Evolutionary conservation across 2,113 vertebrate species (phyloP), one percentile per base, ranked within the genome.

Genomic region (Electrona antarctica): DNA sequence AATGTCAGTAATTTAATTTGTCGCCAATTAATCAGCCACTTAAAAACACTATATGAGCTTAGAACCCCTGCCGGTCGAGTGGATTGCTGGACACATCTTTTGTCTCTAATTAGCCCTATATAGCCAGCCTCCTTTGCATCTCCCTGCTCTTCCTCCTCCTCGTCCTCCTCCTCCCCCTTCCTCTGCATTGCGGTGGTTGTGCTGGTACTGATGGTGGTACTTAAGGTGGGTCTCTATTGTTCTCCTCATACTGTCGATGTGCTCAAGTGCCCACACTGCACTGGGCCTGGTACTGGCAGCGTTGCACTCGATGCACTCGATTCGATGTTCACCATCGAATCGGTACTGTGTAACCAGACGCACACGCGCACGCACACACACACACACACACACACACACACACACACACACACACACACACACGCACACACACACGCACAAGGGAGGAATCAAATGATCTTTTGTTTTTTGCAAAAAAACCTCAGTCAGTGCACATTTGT

Each of bases 111-210:
- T 59, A 45, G 7, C 45, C 49, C 48, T 84, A 41, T 84, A 41
- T 9, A 71, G 70, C 74, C 82, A 67, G 71, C 71, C 74, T 78
- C 60, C 21, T 21, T 21, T 41, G 33, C 14, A 4, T 15, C 12
- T 48, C 28, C n/a, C 15, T 15, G 15, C 4, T 7, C 15, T 8
- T 56, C 15, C 54, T 15, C 54, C 72, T 75, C 70, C 47, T 81
- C 81, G 66, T 68, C 76, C 79, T 82, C 81, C 66, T 73, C 77
- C 79, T 47, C 78, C 67, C 54, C 21, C 51, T 77, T 71, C 74
- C 85, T 82, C 85, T 88, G 87, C 90, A 87, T 77, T 89, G 90
- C 85, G 59, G 83, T 85, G 65, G 6, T 69, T 76, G 55, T 67
- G 75, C 60, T 52, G 66, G 65, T 77, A 60, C 64, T 79, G 64